These are phyloP conservation scores for Rhyacophila evoluta DNA, from an alignment of 2,888 invertebrate genomes.

Conservation along the genomic window DNA sequence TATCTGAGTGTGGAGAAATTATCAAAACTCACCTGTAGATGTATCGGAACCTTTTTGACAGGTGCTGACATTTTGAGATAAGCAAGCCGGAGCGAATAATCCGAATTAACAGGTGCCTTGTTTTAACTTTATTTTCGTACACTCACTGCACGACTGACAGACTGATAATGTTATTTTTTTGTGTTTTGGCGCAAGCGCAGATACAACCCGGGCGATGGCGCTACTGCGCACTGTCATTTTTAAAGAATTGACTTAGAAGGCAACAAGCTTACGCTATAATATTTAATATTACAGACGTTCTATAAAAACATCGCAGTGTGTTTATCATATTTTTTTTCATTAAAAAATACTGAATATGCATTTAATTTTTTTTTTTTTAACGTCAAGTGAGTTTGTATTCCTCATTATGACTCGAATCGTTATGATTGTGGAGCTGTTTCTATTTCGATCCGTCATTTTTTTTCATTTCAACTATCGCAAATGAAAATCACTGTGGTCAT, in stretches of 20 bases:
- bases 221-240: neutral
- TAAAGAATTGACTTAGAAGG: neutral
- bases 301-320: too few relatives aligned
- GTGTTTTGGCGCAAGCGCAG: conserved; percentile 26
- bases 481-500: too few relatives aligned
- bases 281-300: too few relatives aligned
- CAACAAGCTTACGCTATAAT: too few relatives aligned
- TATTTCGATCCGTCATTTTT: too few relatives aligned
- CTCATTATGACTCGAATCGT: too few relatives aligned
- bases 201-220: conserved; percentile 15
- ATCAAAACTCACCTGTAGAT: conserved; percentile 78
- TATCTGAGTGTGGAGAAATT: neutral
- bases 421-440: too few relatives aligned
- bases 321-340: too few relatives aligned
- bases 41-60: conserved; percentile 95
- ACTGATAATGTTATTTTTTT: conserved; percentile 27
- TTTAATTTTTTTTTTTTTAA: too few relatives aligned
- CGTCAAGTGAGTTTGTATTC: too few relatives aligned
- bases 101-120: conserved; percentile 13
- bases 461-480: too few relatives aligned
- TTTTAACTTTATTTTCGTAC: conserved; percentile 32
- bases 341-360: too few relatives aligned
- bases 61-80: conserved; percentile 77
- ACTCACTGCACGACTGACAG: conserved; percentile 29
- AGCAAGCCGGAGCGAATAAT: neutral